A percentile compares a stretch with the other conserved stretches of the same genome.
phyloP scores from a whole-genome alignment of 2,888 invertebrate genomes.

The Cephus rjabovi region DNA sequence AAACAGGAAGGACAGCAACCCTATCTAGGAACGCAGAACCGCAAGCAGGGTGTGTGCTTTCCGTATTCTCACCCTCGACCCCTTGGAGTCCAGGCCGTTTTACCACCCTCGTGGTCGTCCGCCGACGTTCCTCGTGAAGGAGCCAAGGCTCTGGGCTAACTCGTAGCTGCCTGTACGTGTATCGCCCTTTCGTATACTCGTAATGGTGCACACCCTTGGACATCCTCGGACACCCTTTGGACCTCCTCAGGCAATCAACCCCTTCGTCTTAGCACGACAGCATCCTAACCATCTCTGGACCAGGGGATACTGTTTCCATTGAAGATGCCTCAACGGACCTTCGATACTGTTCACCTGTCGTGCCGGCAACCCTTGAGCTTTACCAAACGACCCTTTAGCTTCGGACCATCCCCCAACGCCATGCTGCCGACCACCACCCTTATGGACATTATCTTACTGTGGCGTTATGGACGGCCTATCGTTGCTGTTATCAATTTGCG shows the following conservation, averaged over 20 bases:
- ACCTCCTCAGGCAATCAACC: background rate
- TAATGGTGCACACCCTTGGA: background rate
- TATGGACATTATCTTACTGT: background rate
- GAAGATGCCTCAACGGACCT: background rate
- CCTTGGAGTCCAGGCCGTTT: background rate
- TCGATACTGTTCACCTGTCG: background rate
- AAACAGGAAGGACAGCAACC: slow-evolving; percentile 43
- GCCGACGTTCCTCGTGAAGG: background rate
- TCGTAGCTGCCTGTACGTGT: background rate
- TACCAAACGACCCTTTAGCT: background rate
- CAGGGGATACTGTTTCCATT: background rate
- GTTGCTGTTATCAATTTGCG: background rate
- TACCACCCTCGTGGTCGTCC: background rate
- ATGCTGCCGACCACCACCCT: background rate
- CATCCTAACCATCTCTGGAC: background rate
- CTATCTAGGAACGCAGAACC: slow-evolving; percentile 64
- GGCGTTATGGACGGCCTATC: background rate
- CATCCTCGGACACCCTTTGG: background rate
- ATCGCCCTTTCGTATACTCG: background rate
- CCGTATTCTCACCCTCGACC: slow-evolving; percentile 32
- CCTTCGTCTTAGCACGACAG: background rate
- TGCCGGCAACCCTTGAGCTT: background rate
- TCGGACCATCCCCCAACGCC: background rate
- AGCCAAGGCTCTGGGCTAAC: background rate
- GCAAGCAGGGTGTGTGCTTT: slow-evolving; percentile 32